Percentiles rank a stretch among this genome's conserved stretches.
These are phyloP conservation scores for Epinotia demarniana DNA, from an alignment of 2,888 invertebrate genomes.

Conservation along the genomic window DNA sequence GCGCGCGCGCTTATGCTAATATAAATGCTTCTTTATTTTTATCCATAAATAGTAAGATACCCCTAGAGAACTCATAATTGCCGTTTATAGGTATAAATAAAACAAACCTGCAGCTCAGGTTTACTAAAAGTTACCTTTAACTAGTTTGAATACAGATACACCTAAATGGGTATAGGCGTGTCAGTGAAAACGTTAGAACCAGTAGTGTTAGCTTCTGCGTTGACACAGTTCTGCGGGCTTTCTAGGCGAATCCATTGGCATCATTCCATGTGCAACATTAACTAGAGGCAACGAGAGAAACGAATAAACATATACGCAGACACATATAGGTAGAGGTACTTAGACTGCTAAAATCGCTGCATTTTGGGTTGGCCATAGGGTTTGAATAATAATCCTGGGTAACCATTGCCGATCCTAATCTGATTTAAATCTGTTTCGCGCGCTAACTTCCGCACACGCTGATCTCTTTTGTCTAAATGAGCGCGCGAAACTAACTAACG, in stretches of 20 bases:
- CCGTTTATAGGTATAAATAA: background rate
- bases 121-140: background rate
- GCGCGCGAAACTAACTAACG: no score
- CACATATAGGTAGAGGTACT: background rate
- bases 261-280: conserved; percentile 2
- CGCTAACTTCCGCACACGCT: no score
- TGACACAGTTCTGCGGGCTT: conserved; percentile 8
- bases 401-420: no score
- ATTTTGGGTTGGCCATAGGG: no score
- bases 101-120: background rate
- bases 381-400: background rate
- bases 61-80: background rate
- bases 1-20: no score
- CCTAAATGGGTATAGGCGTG: conserved; percentile 1
- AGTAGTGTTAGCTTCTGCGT: background rate
- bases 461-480: no score
- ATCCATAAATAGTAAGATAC: background rate
- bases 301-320: no score
- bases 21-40: no score
- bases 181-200: conserved; percentile 9
- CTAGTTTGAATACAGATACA: background rate
- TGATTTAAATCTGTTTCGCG: no score
- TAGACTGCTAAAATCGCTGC: background rate
- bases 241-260: conserved; percentile 8
- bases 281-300: background rate